Percentiles rank a stretch among this genome's conserved stretches.
These are phyloP conservation scores for Cantharis nigra DNA, from an alignment of 2,888 invertebrate species.

Conservation along the genomic window DNA sequence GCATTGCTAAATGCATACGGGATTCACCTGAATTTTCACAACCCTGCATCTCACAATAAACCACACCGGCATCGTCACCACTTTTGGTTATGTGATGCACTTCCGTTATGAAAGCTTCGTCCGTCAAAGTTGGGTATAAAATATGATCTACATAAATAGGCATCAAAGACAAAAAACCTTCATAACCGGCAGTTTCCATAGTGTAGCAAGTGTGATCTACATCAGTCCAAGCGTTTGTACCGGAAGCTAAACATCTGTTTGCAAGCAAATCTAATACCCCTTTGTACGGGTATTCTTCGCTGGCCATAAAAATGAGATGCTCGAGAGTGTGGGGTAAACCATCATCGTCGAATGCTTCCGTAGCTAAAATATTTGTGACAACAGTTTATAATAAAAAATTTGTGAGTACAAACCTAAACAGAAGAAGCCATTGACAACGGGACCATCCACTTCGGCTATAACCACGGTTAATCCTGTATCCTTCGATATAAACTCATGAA, in stretches of 20 bases:
- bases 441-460: conserved; percentile 86
- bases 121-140: conserved; percentile 79
- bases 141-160: conserved; percentile 92
- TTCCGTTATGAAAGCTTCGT: conserved; percentile 83
- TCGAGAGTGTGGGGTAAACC: conserved; percentile 92
- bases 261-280: conserved; percentile 87
- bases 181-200: conserved; percentile 83
- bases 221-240: conserved; percentile 91
- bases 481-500: conserved; percentile 78
- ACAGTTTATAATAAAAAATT: not conserved
- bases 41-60: conserved; percentile 96
- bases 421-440: conserved; percentile 87
- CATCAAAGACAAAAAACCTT: conserved; percentile 85
- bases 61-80: conserved; percentile 90
- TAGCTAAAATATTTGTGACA: conserved; percentile 62
- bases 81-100: conserved; percentile 89
- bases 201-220: conserved; percentile 90
- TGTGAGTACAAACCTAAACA: conserved; percentile 71
- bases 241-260: conserved; percentile 86
- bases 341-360: conserved; percentile 90
- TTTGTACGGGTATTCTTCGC: conserved; percentile 87
- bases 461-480: conserved; percentile 81
- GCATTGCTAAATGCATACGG: conserved; percentile 67
- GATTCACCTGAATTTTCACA: conserved; percentile 80
- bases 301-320: conserved; percentile 89